A percentile compares a stretch with the other conserved stretches of the same genome.
These are phyloP conservation scores for Gymnobelideus leadbeateri DNA, from an alignment of 2,113 vertebrate genomes.

Conservation along the genomic window DNA sequence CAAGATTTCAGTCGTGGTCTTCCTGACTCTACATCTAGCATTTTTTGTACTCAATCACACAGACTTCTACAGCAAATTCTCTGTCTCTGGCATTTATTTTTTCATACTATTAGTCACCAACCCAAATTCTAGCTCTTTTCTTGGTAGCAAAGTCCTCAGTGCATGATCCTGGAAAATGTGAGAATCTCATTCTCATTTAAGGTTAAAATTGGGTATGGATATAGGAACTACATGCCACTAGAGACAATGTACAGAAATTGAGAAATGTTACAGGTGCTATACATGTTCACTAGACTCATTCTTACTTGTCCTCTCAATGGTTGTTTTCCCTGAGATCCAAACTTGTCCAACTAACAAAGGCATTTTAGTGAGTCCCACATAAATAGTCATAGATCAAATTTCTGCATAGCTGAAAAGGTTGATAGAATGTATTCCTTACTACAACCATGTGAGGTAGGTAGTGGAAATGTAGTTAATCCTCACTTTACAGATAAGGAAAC, in stretches of 20 bases:
- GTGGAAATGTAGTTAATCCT: background rate
- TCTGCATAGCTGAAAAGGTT: background rate
- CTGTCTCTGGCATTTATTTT: background rate
- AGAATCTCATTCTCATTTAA: background rate
- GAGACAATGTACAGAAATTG: background rate
- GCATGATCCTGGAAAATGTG: background rate
- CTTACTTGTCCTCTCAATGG: background rate
- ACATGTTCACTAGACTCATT: background rate
- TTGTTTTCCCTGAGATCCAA: background rate
- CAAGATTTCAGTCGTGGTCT: background rate
- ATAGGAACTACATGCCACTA: background rate
- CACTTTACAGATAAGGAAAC: background rate
- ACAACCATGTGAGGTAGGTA: background rate
- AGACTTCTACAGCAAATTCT: background rate
- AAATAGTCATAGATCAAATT: background rate
- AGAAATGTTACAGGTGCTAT: background rate
- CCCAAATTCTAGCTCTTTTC: background rate
- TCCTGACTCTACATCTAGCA: background rate
- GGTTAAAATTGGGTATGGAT: background rate
- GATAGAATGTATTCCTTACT: background rate
- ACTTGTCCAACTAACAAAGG: background rate
- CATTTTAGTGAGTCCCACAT: background rate
- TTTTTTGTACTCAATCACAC: background rate
- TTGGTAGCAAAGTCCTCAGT: constrained; percentile 21
- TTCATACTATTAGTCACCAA: background rate